Percentiles rank a stretch among this genome's conserved stretches.
phyloP scores from a whole-genome alignment of 2,113 vertebrate species.

The Centropristis striata region DNA sequence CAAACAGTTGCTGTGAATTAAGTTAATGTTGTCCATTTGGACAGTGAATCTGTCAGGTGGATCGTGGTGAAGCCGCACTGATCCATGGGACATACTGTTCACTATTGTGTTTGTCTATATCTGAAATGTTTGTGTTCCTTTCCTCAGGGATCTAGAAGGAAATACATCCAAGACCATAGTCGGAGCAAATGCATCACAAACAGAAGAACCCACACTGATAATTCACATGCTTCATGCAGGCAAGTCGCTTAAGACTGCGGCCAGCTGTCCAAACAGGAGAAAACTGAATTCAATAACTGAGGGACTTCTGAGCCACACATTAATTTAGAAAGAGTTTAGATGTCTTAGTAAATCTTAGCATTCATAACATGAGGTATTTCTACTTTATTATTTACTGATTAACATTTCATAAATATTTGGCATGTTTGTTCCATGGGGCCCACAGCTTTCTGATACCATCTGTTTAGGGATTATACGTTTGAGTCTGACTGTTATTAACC shows the following conservation, averaged over 20 bases:
- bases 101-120: constrained; percentile 50
- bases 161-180: constrained; percentile 57
- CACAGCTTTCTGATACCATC: neutral
- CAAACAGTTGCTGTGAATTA: constrained; percentile 2
- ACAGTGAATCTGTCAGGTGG: constrained; percentile 24
- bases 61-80: constrained; percentile 2
- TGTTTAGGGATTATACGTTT: neutral
- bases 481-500: constrained; percentile 12
- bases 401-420: constrained; percentile 12
- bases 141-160: constrained; percentile 56
- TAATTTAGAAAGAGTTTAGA: constrained; percentile 57
- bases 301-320: constrained; percentile 49
- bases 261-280: constrained; percentile 79
- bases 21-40: neutral
- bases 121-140: constrained; percentile 65
- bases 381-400: constrained; percentile 25
- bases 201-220: constrained; percentile 59
- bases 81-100: constrained; percentile 54
- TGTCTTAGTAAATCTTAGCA: constrained; percentile 38
- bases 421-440: neutral
- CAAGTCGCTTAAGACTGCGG: constrained; percentile 55
- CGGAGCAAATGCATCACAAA: constrained; percentile 50
- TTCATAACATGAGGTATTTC: constrained; percentile 58
- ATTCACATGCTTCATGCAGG: constrained; percentile 63
- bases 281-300: constrained; percentile 66